Evolutionary conservation across 2,888 invertebrate genomes (phyloP).

Genomic region (Balanococcus diminutus): DNA sequence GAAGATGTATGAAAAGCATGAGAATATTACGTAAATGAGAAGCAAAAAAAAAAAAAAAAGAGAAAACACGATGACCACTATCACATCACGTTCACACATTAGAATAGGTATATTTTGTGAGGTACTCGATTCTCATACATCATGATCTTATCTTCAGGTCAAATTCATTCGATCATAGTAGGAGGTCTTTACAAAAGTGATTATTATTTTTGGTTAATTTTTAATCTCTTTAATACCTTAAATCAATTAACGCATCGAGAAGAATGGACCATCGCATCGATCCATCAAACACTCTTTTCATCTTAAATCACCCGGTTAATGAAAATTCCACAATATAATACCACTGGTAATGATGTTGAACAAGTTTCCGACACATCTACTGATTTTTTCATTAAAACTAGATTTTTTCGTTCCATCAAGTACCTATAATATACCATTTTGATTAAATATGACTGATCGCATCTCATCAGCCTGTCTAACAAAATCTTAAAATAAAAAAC

Average conservation of each 20-base stretch:
- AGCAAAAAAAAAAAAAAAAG: too few relatives aligned
- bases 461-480: too few relatives aligned
- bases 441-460: too few relatives aligned
- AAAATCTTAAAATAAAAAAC: too few relatives aligned
- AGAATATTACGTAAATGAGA: not conserved
- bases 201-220: constrained; percentile 7
- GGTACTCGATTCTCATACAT: not conserved
- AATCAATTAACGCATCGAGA: constrained; percentile 7
- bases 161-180: not conserved
- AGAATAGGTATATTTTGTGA: not conserved
- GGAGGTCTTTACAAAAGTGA: not conserved
- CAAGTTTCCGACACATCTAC: not conserved
- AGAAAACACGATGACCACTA: not conserved
- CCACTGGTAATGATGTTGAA: not conserved
- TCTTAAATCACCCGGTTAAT: not conserved
- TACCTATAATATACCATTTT: not conserved
- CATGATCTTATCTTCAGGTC: not conserved
- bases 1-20: not conserved
- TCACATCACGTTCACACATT: not conserved
- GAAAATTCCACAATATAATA: not conserved
- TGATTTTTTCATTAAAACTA: not conserved
- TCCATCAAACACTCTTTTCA: not conserved
- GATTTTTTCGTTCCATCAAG: not conserved
- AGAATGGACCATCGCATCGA: constrained; percentile 4
- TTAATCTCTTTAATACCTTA: not conserved